phyloP scores from a whole-genome alignment of 64 coral and sea anemone species.

The Pocillopora verrucosa region DNA sequence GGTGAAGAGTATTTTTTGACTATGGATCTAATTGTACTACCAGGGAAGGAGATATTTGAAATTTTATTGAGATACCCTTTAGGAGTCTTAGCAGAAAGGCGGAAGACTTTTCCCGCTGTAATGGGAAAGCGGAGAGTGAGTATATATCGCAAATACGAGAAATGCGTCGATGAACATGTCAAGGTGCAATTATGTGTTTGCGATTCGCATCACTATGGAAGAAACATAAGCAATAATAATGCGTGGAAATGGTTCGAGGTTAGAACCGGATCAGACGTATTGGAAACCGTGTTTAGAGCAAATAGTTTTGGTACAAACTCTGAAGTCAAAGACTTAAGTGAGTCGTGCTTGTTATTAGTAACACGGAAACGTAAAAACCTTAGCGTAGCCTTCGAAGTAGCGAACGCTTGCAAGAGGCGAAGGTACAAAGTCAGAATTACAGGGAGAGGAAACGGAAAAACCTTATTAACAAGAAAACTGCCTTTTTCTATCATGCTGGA shows the following conservation, averaged over 20 bases:
- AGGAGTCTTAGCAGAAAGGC: slow-evolving; percentile 19
- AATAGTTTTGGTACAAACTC: slow-evolving; percentile 68
- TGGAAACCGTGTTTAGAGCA: slow-evolving; percentile 63
- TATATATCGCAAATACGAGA: slow-evolving; percentile 70
- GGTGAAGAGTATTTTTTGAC: slow-evolving; percentile 60
- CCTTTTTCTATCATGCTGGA: slow-evolving; percentile 49
- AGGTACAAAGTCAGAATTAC: slow-evolving; percentile 55
- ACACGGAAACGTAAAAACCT: slow-evolving; percentile 60
- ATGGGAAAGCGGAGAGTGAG: slow-evolving; percentile 62
- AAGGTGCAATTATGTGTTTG: slow-evolving; percentile 67
- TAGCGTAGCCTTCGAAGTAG: slow-evolving; percentile 61
- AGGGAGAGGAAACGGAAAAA: slow-evolving; percentile 43
- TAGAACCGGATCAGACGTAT: slow-evolving; percentile 43
- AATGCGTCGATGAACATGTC: slow-evolving; percentile 69
- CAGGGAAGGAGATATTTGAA: slow-evolving; percentile 75
- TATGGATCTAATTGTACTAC: slow-evolving; percentile 71
- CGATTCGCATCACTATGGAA: slow-evolving; percentile 27
- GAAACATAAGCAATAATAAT: background rate
- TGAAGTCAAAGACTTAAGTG: slow-evolving; percentile 61
- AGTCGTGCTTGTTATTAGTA: slow-evolving; percentile 62
- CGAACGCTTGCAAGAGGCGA: slow-evolving; percentile 41
- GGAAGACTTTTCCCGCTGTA: slow-evolving; percentile 9
- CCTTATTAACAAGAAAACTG: slow-evolving; percentile 49
- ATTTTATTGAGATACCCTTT: slow-evolving; percentile 60
- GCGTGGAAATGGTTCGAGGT: slow-evolving; percentile 67